Percentiles rank a stretch among this genome's conserved stretches.
Evolutionary conservation across 1,140 invertebrate genomes (phyloP).

Genomic region (Drosophila takahashii): DNA sequence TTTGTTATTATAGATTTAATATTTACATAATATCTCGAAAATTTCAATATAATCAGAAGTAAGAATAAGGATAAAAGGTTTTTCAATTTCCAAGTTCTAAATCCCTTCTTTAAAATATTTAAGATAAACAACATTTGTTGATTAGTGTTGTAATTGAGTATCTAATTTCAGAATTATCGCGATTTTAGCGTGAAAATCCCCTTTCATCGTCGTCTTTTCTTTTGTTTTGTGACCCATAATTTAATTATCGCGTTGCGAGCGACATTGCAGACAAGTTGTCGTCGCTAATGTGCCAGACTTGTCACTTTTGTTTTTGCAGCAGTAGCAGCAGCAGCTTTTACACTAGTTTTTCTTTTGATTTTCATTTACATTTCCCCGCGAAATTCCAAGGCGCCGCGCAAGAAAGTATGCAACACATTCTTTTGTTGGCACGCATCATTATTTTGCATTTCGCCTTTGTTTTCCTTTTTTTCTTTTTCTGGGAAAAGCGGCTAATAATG

Average conservation of each 20-base stretch:
- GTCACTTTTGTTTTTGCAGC: constrained; percentile 39
- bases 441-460: constrained; percentile 15
- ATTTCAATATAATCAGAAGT: not conserved
- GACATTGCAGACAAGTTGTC: constrained; percentile 53
- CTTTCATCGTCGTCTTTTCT: not conserved
- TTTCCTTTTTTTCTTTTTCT: not conserved
- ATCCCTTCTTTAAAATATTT: not conserved
- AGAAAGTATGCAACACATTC: constrained; percentile 75
- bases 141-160: constrained; percentile 2
- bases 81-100: not conserved
- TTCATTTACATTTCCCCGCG: constrained; percentile 11
- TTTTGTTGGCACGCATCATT: constrained; percentile 39
- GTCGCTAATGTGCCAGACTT: constrained; percentile 44
- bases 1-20: too few relatives aligned
- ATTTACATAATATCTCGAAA: too few relatives aligned
- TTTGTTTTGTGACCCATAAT: constrained; percentile 33
- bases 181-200: constrained; percentile 5
- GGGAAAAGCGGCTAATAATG: constrained; percentile 47
- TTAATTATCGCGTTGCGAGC: constrained; percentile 51
- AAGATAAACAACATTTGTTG: not conserved
- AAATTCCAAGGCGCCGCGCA: constrained; percentile 45
- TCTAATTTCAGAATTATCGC: constrained; percentile 4
- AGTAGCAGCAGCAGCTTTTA: constrained; percentile 1
- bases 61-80: not conserved
- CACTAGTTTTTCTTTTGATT: constrained; percentile 20